These are phyloP conservation scores for Zhengitettix transpicula DNA, from an alignment of 2,888 invertebrate genomes.

Conservation along the genomic window DNA sequence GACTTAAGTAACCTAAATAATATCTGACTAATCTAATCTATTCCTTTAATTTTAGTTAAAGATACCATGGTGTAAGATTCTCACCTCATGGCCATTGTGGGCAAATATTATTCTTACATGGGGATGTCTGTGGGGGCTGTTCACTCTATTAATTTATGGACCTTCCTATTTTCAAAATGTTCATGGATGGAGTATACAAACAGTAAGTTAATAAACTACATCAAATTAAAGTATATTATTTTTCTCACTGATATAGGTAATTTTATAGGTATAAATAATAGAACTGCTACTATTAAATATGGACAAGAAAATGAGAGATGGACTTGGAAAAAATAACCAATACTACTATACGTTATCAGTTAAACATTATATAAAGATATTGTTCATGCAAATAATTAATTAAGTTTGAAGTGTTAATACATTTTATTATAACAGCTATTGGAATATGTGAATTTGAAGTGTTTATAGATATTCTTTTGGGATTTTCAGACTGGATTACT, in stretches of 20 bases:
- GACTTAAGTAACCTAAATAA: neutral
- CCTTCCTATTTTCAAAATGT: slow-evolving; percentile 53
- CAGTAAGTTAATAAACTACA: slow-evolving; percentile 25
- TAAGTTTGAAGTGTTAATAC: no score
- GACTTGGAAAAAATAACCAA: no score
- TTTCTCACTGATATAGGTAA: no score
- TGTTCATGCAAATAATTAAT: no score
- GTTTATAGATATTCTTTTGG: neutral
- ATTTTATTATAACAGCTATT: no score
- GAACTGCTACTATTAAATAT: no score
- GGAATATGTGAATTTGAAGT: no score
- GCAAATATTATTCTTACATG: slow-evolving; percentile 44
- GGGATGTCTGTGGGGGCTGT: slow-evolving; percentile 51
- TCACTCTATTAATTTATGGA: slow-evolving; percentile 50
- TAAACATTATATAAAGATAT: no score
- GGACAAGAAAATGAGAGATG: no score
- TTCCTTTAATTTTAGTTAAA: slow-evolving; percentile 21
- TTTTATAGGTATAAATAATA: no score
- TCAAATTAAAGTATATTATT: no score
- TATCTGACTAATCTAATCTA: neutral
- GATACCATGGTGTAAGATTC: slow-evolving; percentile 44
- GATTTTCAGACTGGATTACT: neutral
- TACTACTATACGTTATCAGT: no score
- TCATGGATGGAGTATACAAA: slow-evolving; percentile 48
- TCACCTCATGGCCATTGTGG: slow-evolving; percentile 44